A percentile compares a stretch with the other conserved stretches of the same genome.
Evolutionary conservation across 2,113 vertebrate species (phyloP).

Genomic region (Raphicerus campestris): DNA sequence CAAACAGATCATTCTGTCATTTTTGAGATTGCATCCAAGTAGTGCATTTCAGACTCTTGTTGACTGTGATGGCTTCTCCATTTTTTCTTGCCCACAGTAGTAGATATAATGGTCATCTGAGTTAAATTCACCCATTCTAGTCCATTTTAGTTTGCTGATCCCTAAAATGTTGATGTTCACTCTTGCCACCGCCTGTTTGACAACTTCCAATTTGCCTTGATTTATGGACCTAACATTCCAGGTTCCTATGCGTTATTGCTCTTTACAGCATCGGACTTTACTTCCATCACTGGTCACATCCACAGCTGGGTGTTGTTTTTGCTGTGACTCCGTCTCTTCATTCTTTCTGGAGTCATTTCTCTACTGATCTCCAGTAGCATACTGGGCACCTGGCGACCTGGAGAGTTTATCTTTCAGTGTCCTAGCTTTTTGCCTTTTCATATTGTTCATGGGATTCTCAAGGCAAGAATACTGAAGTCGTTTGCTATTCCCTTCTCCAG

Average conservation of each 20-base stretch:
- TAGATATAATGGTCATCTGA: background rate
- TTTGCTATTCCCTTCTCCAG: background rate
- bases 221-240: background rate
- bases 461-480: background rate
- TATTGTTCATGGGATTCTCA: background rate
- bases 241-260: background rate
- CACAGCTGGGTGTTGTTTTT: background rate
- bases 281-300: background rate
- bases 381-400: background rate
- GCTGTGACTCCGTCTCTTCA: background rate
- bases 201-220: background rate
- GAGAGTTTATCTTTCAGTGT: background rate
- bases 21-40: background rate
- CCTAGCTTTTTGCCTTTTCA: background rate
- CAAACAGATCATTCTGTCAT: background rate
- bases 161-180: background rate
- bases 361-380: background rate
- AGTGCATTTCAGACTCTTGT: background rate
- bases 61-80: background rate
- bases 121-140: background rate
- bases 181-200: background rate
- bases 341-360: background rate
- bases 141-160: background rate
- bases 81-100: background rate
- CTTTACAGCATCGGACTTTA: background rate